These are phyloP conservation scores for Heliconius eleuchia DNA, from an alignment of 1,140 invertebrate genomes.

Conservation along the genomic window DNA sequence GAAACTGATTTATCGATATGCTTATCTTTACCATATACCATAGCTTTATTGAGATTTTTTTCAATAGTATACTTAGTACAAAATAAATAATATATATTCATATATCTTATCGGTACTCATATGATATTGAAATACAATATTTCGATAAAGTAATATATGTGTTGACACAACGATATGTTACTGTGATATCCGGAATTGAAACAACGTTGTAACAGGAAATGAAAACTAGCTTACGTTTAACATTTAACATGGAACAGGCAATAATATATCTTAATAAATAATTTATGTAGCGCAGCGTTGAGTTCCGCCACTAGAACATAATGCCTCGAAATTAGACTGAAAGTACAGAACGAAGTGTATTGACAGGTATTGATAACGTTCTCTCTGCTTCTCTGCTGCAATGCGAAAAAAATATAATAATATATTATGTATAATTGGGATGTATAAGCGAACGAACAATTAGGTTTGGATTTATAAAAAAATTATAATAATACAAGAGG, in stretches of 20 bases:
- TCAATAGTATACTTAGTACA: background rate
- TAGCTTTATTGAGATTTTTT: background rate
- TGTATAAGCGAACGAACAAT: too few species aligned
- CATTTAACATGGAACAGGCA: constrained; percentile 1
- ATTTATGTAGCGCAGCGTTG: background rate
- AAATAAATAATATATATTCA: background rate
- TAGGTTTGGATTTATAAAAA: too few species aligned
- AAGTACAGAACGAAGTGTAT: too few species aligned
- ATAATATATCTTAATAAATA: background rate
- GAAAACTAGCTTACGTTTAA: constrained; percentile 33
- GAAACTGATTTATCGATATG: too few species aligned
- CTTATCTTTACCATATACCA: too few species aligned
- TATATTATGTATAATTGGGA: too few species aligned
- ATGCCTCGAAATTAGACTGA: too few species aligned
- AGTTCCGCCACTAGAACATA: too few species aligned
- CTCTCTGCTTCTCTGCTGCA: too few species aligned
- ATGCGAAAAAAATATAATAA: too few species aligned
- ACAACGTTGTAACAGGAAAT: constrained; percentile 38
- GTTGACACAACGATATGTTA: constrained; percentile 7
- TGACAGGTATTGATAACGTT: too few species aligned
- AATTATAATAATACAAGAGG: too few species aligned
- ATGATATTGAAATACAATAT: constrained; percentile 1
- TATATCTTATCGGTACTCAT: background rate
- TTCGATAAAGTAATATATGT: background rate
- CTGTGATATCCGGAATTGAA: constrained; percentile 19